Evolutionary conservation across 2,113 vertebrate genomes (phyloP).

Genomic region (Rutilus rutilus): DNA sequence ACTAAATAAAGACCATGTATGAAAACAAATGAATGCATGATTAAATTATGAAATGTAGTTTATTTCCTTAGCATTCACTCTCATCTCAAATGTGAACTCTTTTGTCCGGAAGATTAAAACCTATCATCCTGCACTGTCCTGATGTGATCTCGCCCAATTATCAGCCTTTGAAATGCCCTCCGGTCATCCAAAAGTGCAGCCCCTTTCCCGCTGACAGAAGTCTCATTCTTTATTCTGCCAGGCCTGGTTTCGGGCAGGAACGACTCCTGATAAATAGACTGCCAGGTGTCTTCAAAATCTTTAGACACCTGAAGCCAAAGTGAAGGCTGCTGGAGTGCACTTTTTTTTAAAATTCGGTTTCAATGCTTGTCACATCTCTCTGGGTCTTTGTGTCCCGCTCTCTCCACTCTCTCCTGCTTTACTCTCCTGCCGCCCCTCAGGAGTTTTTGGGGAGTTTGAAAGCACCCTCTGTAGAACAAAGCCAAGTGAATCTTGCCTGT

Average conservation of each 20-base stretch:
- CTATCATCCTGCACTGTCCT: not conserved
- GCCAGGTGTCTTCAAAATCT: constrained; percentile 42
- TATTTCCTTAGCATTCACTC: not conserved
- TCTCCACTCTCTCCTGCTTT: constrained; percentile 9
- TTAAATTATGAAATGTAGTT: not conserved
- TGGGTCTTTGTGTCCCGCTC: constrained; percentile 44
- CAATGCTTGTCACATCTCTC: constrained; percentile 59
- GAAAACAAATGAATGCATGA: not conserved
- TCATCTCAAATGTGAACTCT: not conserved
- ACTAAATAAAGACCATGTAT: not conserved
- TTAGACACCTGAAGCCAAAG: constrained; percentile 43
- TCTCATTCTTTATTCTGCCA: constrained; percentile 35
- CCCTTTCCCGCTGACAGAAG: constrained; percentile 8
- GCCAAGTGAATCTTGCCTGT: constrained; percentile 56
- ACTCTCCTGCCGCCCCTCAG: constrained; percentile 12
- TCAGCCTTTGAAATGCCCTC: constrained; percentile 1
- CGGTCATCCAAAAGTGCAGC: not conserved
- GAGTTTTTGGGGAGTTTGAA: constrained; percentile 51
- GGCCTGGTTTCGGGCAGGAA: constrained; percentile 29
- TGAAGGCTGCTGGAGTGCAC: constrained; percentile 47
- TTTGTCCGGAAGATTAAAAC: not conserved
- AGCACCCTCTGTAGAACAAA: constrained; percentile 63
- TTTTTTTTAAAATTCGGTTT: constrained; percentile 53
- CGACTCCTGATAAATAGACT: constrained; percentile 46
- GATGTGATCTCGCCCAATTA: not conserved